Evolutionary conservation across 1,140 invertebrate genomes (phyloP).

Genomic region (Drosophila quadrilineata): DNA sequence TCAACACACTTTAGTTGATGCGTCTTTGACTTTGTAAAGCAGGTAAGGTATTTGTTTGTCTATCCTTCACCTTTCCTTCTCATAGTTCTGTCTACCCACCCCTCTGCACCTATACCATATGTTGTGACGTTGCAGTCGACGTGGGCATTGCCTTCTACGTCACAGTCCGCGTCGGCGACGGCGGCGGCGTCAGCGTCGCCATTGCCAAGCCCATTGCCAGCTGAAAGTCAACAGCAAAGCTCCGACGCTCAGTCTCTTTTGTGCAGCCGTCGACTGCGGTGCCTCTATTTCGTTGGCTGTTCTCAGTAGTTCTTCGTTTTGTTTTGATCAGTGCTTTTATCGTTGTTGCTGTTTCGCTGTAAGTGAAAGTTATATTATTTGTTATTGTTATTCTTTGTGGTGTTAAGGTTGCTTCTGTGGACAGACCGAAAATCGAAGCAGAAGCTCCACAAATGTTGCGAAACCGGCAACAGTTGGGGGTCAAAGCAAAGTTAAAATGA

Average conservation of each 20-base stretch:
- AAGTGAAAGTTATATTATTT: constrained; percentile 56
- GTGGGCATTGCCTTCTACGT: not conserved
- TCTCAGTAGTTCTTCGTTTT: constrained; percentile 22
- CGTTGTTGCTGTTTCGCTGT: constrained; percentile 38
- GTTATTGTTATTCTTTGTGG: constrained; percentile 1
- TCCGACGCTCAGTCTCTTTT: constrained; percentile 56
- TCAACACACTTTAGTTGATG: too few species aligned
- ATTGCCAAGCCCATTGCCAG: constrained; percentile 25
- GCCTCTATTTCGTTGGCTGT: constrained; percentile 18
- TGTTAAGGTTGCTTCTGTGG: not conserved
- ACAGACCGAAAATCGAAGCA: not conserved
- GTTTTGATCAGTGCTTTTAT: constrained; percentile 46
- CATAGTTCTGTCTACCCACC: constrained; percentile 11
- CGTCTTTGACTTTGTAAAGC: too few species aligned
- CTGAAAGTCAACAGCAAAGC: constrained; percentile 47
- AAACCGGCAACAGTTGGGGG: constrained; percentile 8
- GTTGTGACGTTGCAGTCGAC: constrained; percentile 18
- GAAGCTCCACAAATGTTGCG: constrained; percentile 50
- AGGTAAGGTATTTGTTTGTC: not conserved
- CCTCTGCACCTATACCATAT: constrained; percentile 11
- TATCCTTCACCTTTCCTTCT: not conserved
- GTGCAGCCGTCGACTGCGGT: constrained; percentile 59
- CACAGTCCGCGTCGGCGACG: not conserved
- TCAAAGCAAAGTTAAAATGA: constrained; percentile 47
- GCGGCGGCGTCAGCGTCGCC: not conserved